These are phyloP conservation scores for Romanomermis culicivorax DNA, from an alignment of 2,888 invertebrate genomes.

Conservation along the genomic window DNA sequence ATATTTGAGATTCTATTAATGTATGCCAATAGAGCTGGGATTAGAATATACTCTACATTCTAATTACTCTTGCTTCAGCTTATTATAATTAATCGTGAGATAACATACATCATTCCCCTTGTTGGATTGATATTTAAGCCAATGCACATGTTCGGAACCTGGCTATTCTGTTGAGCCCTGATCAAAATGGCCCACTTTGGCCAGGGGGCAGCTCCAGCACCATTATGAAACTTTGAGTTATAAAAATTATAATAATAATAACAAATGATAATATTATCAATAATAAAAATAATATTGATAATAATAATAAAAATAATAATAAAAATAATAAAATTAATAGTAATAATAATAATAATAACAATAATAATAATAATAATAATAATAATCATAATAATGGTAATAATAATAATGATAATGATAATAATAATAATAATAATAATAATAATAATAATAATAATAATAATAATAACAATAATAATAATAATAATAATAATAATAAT, in stretches of 20 bases:
- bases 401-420: conserved; percentile 1
- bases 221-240: no score
- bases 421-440: conserved; percentile 2
- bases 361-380: background rate
- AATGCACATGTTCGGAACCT: no score
- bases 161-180: no score
- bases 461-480: conserved; percentile 4
- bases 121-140: no score
- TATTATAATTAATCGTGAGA: no score
- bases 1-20: no score
- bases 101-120: no score
- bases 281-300: background rate
- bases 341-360: background rate
- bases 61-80: no score
- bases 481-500: conserved; percentile 2
- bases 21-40: no score
- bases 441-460: conserved; percentile 4
- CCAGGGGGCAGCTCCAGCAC: no score
- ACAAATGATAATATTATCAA: background rate
- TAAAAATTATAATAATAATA: background rate
- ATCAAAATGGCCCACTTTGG: no score
- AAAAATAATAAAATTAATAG: background rate
- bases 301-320: background rate
- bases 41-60: no score
- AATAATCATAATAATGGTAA: background rate